These are phyloP conservation scores for Pemphigus obesinymphae DNA, from an alignment of 1,140 invertebrate genomes.

Conservation along the genomic window DNA sequence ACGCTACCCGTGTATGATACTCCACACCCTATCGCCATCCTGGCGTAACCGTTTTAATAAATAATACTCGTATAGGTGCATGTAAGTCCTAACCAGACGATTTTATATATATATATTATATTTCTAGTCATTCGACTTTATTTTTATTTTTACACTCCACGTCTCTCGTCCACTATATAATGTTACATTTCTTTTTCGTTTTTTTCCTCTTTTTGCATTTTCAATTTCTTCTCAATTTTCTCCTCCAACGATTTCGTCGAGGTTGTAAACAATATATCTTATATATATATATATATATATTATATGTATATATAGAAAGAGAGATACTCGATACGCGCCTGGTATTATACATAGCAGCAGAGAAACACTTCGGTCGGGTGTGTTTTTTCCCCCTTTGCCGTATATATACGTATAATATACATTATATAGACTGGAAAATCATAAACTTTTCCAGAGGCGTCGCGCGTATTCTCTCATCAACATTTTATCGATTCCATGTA, in stretches of 20 bases:
- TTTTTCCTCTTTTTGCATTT: constrained; percentile 22
- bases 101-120: neutral
- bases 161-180: neutral
- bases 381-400: neutral
- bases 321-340: too few species aligned
- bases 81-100: neutral
- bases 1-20: neutral
- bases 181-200: neutral
- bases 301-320: too few species aligned
- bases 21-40: neutral
- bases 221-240: constrained; percentile 41
- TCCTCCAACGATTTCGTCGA: constrained; percentile 24
- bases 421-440: neutral
- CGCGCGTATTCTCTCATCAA: neutral
- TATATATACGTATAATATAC: neutral
- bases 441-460: neutral
- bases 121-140: neutral
- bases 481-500: neutral
- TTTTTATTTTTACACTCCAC: neutral
- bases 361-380: too few species aligned
- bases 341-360: too few species aligned
- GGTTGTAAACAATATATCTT: constrained; percentile 24
- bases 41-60: neutral
- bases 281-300: too few species aligned
- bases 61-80: neutral